Evolutionary conservation across 2,888 invertebrate genomes (phyloP).

Genomic region (Caenorhabditis parvicauda): DNA sequence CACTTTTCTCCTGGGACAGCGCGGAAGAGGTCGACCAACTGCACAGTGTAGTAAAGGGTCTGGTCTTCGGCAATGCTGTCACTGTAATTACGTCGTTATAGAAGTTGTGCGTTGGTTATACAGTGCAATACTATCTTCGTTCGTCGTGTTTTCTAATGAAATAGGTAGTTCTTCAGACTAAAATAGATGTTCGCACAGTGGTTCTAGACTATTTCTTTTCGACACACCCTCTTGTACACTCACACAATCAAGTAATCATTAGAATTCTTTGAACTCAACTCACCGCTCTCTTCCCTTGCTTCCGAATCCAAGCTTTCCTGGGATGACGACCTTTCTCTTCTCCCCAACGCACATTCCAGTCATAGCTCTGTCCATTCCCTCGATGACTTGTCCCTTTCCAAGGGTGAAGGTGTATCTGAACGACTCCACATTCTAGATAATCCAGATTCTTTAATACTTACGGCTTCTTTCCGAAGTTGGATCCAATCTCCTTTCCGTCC

Average conservation of each 20-base stretch:
- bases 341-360: conserved; percentile 62
- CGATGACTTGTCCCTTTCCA: conserved; percentile 57
- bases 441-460: conserved; percentile 25
- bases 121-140: too few relatives aligned
- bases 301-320: conserved; percentile 57
- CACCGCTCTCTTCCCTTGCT: conserved; percentile 33
- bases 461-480: conserved; percentile 62
- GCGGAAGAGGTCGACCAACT: conserved; percentile 59
- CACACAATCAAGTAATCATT: too few relatives aligned
- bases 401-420: conserved; percentile 57
- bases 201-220: too few relatives aligned
- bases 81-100: too few relatives aligned
- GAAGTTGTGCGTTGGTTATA: background rate
- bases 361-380: conserved; percentile 60
- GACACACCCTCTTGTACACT: too few relatives aligned
- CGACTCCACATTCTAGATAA: background rate
- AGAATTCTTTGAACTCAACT: too few relatives aligned
- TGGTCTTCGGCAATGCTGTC: conserved; percentile 56
- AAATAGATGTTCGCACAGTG: too few relatives aligned
- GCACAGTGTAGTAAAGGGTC: conserved; percentile 60
- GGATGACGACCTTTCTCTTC: conserved; percentile 61
- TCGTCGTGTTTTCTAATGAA: background rate
- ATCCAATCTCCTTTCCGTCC: conserved; percentile 61
- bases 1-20: conserved; percentile 58
- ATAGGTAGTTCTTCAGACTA: too few relatives aligned